Evolutionary conservation across 2,888 invertebrate genomes (phyloP).

Genomic region (Drosophila kuntzei): DNA sequence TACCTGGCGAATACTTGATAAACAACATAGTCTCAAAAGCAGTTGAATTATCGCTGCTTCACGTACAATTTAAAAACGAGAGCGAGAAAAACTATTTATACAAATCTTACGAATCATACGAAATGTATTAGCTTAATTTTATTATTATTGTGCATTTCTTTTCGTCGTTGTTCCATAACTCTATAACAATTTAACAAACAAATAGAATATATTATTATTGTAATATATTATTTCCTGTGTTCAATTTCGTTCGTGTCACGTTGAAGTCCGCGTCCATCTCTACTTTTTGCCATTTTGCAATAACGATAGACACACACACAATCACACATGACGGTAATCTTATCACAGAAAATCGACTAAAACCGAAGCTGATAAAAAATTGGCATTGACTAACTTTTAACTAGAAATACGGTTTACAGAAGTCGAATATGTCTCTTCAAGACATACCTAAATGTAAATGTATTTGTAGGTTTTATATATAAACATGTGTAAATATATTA

Average conservation of each 20-base stretch:
- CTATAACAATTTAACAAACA: background rate
- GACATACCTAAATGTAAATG: slow-evolving; percentile 15
- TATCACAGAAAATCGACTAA: slow-evolving; percentile 58
- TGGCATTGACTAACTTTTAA: slow-evolving; percentile 53
- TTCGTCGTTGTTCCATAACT: too few relatives aligned
- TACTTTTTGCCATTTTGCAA: slow-evolving; percentile 26
- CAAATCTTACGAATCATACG: background rate
- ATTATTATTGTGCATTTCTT: too few relatives aligned
- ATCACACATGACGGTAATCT: slow-evolving; percentile 43
- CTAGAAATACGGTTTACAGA: slow-evolving; percentile 26
- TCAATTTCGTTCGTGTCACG: too few relatives aligned
- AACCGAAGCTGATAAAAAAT: slow-evolving; percentile 52
- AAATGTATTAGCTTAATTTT: too few relatives aligned
- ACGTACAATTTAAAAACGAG: slow-evolving; percentile 3
- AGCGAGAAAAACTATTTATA: background rate
- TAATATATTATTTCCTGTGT: background rate
- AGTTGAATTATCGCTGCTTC: background rate
- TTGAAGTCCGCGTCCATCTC: too few relatives aligned
- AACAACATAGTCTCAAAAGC: slow-evolving; percentile 4
- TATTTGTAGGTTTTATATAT: background rate
- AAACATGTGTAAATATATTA: too few relatives aligned
- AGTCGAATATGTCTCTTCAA: slow-evolving; percentile 17
- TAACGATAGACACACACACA: slow-evolving; percentile 1
- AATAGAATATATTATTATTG: background rate
- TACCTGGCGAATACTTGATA: slow-evolving; percentile 47